phyloP scores from a whole-genome alignment of 2,113 vertebrate genomes.

The Neotoma lepida region DNA sequence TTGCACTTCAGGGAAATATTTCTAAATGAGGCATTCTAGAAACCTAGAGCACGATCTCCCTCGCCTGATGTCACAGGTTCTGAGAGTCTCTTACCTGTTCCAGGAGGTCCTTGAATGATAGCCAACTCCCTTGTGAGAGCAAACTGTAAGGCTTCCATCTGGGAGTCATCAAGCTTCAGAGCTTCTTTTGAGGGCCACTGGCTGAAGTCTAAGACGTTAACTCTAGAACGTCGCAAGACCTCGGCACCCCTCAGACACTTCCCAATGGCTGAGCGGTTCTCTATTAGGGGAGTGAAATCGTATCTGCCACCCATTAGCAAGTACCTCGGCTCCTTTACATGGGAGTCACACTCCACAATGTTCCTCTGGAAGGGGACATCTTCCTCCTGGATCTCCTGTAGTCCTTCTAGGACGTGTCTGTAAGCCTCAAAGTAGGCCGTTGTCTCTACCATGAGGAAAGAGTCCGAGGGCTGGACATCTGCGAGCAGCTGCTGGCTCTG shows the following conservation, averaged over 20 bases:
- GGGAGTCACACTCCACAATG: conserved; percentile 90
- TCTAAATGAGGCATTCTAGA: conserved; percentile 25
- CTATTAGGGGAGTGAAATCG: conserved; percentile 85
- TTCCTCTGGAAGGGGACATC: conserved; percentile 95
- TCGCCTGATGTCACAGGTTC: not conserved
- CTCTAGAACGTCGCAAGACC: conserved; percentile 58
- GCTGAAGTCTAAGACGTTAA: conserved; percentile 83
- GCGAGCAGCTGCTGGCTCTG: conserved; percentile 88
- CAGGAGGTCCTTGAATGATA: conserved; percentile 97
- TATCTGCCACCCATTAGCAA: conserved; percentile 83
- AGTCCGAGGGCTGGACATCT: conserved; percentile 85
- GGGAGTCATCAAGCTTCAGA: conserved; percentile 93
- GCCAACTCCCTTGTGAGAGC: conserved; percentile 96
- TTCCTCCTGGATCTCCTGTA: conserved; percentile 89
- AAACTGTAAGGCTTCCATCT: conserved; percentile 91
- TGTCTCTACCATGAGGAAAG: conserved; percentile 96
- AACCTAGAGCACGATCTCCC: not conserved
- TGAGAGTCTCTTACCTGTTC: conserved; percentile 89
- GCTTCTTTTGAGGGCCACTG: conserved; percentile 91
- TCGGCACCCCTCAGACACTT: not conserved
- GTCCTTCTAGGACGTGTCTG: conserved; percentile 92
- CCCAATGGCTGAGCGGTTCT: conserved; percentile 45
- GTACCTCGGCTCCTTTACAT: conserved; percentile 89
- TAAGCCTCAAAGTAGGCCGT: conserved; percentile 97
- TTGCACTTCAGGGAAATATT: conserved; percentile 36